Evolutionary conservation across 2,113 vertebrate genomes (phyloP).

Genomic region (Lepus europaeus): DNA sequence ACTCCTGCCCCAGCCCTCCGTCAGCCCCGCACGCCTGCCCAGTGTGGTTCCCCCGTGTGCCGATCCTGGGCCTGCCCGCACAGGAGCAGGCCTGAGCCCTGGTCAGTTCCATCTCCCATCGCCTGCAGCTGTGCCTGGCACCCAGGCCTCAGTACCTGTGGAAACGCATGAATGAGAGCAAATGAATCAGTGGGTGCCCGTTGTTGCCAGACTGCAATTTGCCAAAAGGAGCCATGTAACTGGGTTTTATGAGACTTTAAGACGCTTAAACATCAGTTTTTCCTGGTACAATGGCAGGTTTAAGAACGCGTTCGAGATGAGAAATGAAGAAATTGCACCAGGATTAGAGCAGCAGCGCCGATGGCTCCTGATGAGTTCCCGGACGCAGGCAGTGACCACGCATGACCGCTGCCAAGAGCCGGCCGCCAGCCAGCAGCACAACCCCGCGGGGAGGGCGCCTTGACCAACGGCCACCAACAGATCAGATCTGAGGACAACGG

Average conservation of each 20-base stretch:
- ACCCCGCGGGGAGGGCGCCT: background rate
- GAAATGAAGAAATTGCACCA: background rate
- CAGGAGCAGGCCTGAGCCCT: background rate
- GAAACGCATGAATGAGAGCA: no score
- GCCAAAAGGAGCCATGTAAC: background rate
- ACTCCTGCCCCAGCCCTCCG: background rate
- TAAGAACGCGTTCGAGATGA: background rate
- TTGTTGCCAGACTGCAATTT: background rate
- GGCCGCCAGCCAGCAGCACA: background rate
- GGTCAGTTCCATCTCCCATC: no score
- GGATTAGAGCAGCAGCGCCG: rapidly evolving
- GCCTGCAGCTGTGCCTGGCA: background rate
- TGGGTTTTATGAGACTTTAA: background rate
- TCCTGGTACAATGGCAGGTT: background rate
- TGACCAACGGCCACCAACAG: background rate
- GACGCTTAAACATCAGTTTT: background rate
- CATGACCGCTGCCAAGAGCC: no score
- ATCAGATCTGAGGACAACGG: no score
- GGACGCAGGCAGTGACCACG: background rate
- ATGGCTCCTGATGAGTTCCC: background rate
- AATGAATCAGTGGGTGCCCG: background rate
- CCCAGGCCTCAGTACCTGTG: background rate
- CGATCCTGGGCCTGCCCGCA: background rate
- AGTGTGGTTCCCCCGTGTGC: background rate
- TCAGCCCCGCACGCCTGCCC: background rate